These are phyloP conservation scores for Marisa cornuarietis DNA, from an alignment of 1,140 invertebrate species.

Conservation along the genomic window DNA sequence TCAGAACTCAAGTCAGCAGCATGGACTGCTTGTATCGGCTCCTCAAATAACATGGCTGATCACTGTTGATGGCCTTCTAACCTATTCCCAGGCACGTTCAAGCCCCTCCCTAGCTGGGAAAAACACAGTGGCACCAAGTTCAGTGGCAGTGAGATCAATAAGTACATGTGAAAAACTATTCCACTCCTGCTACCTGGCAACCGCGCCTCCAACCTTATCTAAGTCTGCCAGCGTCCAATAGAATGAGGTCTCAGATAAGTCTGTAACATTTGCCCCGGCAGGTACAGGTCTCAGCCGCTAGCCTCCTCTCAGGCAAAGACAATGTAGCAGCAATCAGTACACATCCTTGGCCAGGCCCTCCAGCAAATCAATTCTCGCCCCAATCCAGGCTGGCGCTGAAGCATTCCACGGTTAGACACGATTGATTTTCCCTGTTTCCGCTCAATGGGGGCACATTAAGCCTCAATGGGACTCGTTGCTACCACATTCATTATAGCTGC, in stretches of 20 bases:
- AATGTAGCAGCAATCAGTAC: conserved; percentile 12
- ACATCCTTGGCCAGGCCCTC: not conserved
- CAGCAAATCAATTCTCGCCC: conserved; percentile 20
- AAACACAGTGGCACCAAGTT: conserved; percentile 5
- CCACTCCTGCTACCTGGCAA: conserved; percentile 26
- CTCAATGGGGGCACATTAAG: conserved; percentile 25
- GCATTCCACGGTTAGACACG: conserved; percentile 13
- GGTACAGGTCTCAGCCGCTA: not conserved
- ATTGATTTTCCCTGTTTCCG: conserved; percentile 25
- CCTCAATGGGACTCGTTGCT: conserved; percentile 21
- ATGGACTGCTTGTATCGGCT: too few species aligned
- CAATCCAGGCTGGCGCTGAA: conserved; percentile 3
- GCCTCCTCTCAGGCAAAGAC: not conserved
- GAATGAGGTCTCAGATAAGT: not conserved
- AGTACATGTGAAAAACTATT: conserved; percentile 17
- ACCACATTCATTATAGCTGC: conserved; percentile 14
- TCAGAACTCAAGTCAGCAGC: too few species aligned
- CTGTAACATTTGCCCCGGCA: not conserved
- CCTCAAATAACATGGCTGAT: too few species aligned
- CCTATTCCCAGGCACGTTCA: too few species aligned
- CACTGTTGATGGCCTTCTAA: too few species aligned
- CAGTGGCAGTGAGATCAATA: conserved; percentile 11
- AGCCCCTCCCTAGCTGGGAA: not conserved
- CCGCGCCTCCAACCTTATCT: conserved; percentile 4
- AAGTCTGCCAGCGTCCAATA: too few species aligned